A percentile compares a stretch with the other conserved stretches of the same genome.
These are phyloP conservation scores for Chloebia gouldiae DNA, from an alignment of 2,113 vertebrate genomes.

Conservation along the genomic window DNA sequence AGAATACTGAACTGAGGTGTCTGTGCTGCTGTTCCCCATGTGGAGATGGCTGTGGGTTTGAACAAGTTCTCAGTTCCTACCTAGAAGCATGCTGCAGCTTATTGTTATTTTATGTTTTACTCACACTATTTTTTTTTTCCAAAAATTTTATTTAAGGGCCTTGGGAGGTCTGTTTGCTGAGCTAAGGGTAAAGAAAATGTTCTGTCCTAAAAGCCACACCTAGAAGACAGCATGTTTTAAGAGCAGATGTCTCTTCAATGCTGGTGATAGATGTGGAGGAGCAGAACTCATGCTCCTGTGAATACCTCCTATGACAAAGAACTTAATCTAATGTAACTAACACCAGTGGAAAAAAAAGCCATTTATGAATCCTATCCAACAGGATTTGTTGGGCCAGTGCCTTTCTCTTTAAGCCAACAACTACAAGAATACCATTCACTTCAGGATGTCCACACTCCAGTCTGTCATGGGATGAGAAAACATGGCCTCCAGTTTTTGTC, in stretches of 20 bases:
- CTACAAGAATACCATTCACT: not conserved
- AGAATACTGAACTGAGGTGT: not conserved
- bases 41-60: not conserved
- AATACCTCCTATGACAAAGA: not conserved
- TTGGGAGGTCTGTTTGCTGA: not conserved
- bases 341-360: not conserved
- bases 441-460: not conserved
- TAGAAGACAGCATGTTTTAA: not conserved
- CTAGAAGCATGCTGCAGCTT: rapidly evolving
- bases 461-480: not conserved
- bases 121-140: not conserved
- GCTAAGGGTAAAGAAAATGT: not conserved
- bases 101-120: not conserved
- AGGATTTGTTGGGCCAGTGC: not conserved
- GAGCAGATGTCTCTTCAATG: not conserved
- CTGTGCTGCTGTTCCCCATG: not conserved
- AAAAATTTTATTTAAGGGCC: not conserved
- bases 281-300: not conserved
- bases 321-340: not conserved
- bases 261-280: not conserved
- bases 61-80: not conserved
- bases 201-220: not conserved
- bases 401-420: not conserved
- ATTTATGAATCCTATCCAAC: not conserved
- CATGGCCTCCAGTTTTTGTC: not conserved